Evolutionary conservation across 2,888 invertebrate genomes (phyloP).

Genomic region (Cantharis lateralis): DNA sequence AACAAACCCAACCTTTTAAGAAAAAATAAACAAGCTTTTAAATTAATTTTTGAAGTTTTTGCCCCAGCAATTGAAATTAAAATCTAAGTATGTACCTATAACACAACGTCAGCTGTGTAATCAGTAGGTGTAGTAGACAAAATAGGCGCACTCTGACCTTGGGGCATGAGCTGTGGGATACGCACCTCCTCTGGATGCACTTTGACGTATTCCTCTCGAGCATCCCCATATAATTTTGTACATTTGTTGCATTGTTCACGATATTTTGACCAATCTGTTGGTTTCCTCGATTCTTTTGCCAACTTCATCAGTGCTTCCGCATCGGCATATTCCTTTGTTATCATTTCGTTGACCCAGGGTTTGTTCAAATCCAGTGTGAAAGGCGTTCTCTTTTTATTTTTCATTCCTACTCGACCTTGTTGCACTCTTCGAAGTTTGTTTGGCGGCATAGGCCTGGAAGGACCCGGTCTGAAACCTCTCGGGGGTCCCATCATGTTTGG

Average conservation of each 20-base stretch:
- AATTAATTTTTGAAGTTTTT: background rate
- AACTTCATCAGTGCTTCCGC: constrained; percentile 60
- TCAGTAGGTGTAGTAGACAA: constrained; percentile 54
- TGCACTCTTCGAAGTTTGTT: constrained; percentile 43
- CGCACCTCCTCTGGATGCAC: constrained; percentile 60
- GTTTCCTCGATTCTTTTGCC: constrained; percentile 57
- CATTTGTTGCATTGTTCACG: constrained; percentile 64
- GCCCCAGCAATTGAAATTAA: background rate
- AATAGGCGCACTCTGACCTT: constrained; percentile 51
- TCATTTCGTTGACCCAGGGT: constrained; percentile 63
- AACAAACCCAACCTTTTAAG: constrained; percentile 51
- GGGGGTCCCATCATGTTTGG: constrained; percentile 7
- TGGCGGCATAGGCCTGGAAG: constrained; percentile 12
- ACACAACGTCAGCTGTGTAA: constrained; percentile 56
- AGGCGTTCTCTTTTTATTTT: constrained; percentile 40
- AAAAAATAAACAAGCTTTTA: background rate
- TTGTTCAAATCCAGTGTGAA: constrained; percentile 56
- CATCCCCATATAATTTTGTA: constrained; percentile 60
- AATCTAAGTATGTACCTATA: constrained; percentile 51
- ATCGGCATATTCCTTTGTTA: constrained; percentile 59
- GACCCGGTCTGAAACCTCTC: constrained; percentile 37
- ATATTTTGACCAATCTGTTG: constrained; percentile 62
- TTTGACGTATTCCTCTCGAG: constrained; percentile 60
- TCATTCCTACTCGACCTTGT: constrained; percentile 45
- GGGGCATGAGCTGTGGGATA: constrained; percentile 56